These are phyloP conservation scores for Neodontobutis hainanensis DNA, from an alignment of 2,113 vertebrate species.

Conservation along the genomic window DNA sequence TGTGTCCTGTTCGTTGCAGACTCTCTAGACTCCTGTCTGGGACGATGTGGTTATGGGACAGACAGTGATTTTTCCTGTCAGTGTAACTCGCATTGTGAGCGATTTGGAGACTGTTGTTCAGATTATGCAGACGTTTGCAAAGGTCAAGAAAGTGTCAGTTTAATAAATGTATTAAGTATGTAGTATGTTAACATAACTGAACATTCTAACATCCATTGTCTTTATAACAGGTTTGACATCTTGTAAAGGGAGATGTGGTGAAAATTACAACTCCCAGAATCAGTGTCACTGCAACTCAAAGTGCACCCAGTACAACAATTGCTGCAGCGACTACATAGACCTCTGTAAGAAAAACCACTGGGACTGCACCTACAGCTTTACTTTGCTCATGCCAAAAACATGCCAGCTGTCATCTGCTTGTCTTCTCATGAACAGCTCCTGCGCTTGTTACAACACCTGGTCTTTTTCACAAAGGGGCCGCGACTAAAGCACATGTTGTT, in stretches of 20 bases:
- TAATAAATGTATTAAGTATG: no score
- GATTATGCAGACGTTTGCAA: slow-evolving; percentile 66
- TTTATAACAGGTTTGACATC: slow-evolving; percentile 57
- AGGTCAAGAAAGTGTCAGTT: slow-evolving; percentile 24
- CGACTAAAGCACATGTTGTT: background rate
- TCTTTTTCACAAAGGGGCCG: slow-evolving; percentile 29
- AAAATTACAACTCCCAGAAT: slow-evolving; percentile 75
- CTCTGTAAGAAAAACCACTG: slow-evolving; percentile 67
- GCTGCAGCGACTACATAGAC: slow-evolving; percentile 77
- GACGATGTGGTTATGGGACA: slow-evolving; percentile 70
- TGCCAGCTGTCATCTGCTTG: background rate
- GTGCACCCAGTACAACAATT: slow-evolving; percentile 71
- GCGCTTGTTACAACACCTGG: slow-evolving; percentile 14
- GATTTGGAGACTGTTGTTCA: slow-evolving; percentile 72
- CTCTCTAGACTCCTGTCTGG: slow-evolving; percentile 66
- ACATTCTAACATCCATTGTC: no score
- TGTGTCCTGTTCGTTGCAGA: slow-evolving; percentile 47
- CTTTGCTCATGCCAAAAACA: background rate
- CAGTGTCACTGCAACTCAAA: slow-evolving; percentile 81
- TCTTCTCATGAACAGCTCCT: background rate
- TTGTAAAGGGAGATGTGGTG: slow-evolving; percentile 82
- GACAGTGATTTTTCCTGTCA: slow-evolving; percentile 70
- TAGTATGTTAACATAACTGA: no score
- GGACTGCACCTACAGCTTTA: slow-evolving; percentile 51
- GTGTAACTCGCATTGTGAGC: slow-evolving; percentile 71